A percentile compares a stretch with the other conserved stretches of the same genome.
These are phyloP conservation scores for Dinomys branickii DNA, from an alignment of 2,113 vertebrate species.

Conservation along the genomic window DNA sequence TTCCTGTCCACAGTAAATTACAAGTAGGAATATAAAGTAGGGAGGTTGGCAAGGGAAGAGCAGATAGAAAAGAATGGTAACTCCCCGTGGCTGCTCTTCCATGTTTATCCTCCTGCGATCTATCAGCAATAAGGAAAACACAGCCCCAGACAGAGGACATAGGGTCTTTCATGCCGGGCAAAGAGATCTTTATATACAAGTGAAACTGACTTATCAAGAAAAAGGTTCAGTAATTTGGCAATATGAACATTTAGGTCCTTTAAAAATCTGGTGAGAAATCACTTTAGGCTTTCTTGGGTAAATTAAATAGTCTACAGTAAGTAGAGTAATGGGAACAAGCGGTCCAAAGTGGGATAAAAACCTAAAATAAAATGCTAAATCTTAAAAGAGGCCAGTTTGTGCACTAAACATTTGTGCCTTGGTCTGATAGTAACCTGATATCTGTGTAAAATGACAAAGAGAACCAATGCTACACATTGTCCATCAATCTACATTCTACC, in stretches of 20 bases:
- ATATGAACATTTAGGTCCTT: slow-evolving; percentile 72
- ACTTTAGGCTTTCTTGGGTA: slow-evolving; percentile 81
- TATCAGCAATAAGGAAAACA: neutral
- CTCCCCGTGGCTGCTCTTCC: neutral
- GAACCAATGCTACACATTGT: slow-evolving; percentile 79
- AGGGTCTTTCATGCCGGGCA: neutral
- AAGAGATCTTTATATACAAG: neutral
- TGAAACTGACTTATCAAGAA: neutral
- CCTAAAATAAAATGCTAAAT: slow-evolving; percentile 82
- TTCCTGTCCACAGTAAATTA: neutral
- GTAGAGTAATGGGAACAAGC: slow-evolving; percentile 81
- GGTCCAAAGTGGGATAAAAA: slow-evolving; percentile 85
- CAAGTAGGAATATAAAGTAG: neutral
- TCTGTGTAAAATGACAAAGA: slow-evolving; percentile 80
- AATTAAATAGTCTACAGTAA: slow-evolving; percentile 78
- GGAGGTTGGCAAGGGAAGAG: neutral
- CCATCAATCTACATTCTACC: slow-evolving; percentile 77
- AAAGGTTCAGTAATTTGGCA: slow-evolving; percentile 45
- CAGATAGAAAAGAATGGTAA: neutral
- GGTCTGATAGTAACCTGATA: slow-evolving; percentile 87
- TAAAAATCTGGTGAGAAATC: slow-evolving; percentile 81
- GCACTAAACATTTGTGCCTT: slow-evolving; percentile 91
- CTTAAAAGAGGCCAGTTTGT: slow-evolving; percentile 87
- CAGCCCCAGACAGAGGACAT: neutral
- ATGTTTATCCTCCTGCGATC: rapidly evolving